phyloP scores from a whole-genome alignment of 1,140 invertebrate genomes.

The Metopolophium dirhodum region DNA sequence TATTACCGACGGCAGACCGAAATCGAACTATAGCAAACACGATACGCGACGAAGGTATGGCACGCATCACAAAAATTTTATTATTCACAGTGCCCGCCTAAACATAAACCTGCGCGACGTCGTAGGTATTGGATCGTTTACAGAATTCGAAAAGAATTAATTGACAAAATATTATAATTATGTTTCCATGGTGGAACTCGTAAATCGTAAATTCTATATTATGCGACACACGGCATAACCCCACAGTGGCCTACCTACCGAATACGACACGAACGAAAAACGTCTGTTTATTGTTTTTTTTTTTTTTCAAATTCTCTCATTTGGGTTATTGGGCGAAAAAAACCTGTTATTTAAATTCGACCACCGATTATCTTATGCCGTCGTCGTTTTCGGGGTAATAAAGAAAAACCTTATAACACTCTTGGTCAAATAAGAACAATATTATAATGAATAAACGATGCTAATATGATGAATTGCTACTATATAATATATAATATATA shows the following conservation, averaged over 20 bases:
- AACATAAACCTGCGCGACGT: neutral
- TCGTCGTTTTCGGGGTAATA: neutral
- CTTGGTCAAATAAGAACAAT: neutral
- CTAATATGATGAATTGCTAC: too few relatives aligned
- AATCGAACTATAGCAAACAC: neutral
- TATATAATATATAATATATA: neutral
- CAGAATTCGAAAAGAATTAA: neutral
- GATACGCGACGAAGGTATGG: neutral
- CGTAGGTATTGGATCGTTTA: neutral
- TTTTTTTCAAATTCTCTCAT: neutral
- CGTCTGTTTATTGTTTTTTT: neutral
- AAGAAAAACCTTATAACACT: neutral
- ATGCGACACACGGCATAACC: neutral
- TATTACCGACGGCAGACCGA: neutral
- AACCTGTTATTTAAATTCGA: constrained; percentile 13
- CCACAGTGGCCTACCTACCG: neutral
- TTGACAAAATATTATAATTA: neutral
- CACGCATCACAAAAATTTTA: neutral
- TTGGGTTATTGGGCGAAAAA: neutral
- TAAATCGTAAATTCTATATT: neutral
- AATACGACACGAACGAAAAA: neutral
- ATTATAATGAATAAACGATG: too few relatives aligned
- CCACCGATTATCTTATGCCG: neutral
- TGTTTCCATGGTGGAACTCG: neutral
- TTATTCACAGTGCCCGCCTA: neutral